These are phyloP conservation scores for Sylvilagus floridanus DNA, from an alignment of 2,797 vertebrate species.

Conservation along the genomic window DNA sequence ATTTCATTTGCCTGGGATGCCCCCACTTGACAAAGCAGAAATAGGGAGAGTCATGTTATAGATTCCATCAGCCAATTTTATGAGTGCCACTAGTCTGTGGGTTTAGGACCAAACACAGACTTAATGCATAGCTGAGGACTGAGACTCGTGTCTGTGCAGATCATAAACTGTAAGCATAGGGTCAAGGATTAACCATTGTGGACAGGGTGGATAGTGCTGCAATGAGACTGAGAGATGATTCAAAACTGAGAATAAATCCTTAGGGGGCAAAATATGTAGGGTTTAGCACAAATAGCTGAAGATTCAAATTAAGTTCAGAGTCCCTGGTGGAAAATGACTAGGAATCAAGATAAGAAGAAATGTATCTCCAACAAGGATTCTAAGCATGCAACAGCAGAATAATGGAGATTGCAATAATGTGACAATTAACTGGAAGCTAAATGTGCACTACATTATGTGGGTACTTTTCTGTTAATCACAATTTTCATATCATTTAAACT, in stretches of 20 bases:
- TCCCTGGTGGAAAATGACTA: neutral
- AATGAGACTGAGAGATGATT: neutral
- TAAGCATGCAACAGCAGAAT: neutral
- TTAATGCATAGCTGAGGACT: neutral
- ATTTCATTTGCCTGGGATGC: neutral
- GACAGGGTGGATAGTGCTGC: neutral
- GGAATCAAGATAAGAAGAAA: neutral
- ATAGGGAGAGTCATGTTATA: neutral
- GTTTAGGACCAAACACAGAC: neutral
- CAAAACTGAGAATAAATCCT: neutral
- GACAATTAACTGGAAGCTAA: neutral
- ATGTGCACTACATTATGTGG: neutral
- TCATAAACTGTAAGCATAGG: neutral
- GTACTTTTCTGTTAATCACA: slow-evolving; percentile 9
- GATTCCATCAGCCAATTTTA: neutral
- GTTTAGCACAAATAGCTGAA: neutral
- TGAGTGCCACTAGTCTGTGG: neutral
- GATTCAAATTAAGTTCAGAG: neutral
- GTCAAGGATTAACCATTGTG: neutral
- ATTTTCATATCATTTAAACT: slow-evolving; percentile 13
- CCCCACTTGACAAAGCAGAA: neutral
- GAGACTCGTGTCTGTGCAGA: neutral
- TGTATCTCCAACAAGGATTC: neutral
- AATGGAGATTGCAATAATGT: neutral
- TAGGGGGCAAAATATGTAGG: neutral